Evolutionary conservation across 64 coral and sea anemone species (phyloP), one percentile per base, ranked within the genome.

Genomic region (Orbicella faveolata): DNA sequence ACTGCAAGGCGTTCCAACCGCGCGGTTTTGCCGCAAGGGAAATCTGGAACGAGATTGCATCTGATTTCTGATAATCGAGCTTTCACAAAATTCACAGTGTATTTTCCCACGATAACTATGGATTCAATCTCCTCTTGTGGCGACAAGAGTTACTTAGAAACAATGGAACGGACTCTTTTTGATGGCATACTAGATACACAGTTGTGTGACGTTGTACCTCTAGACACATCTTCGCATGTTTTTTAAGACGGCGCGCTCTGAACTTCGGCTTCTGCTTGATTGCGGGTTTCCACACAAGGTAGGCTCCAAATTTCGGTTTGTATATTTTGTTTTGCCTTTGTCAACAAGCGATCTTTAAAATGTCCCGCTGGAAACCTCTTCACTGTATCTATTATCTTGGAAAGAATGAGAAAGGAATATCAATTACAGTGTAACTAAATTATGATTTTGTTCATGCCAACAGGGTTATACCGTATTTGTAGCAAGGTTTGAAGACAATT

Each of bases 281-380:
- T 26, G 77, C 52, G 52, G 77, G 39, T 54, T 79, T n/a, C 52
- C 25, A 55, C 34, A 21, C 18, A 68, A 21, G 61, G 81, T 18
- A 68, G 18, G 81, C 8, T 20, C 64, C 72, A 39, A 26, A 52
- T 85, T 85, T 85, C 82, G 36, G 36, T 70, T 85, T 85, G 63
- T 72, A 20, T 73, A 52, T n/a, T 85, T 85, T 41, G 80, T 67
- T 37, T 83, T 81, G 59, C 57, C 19, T 36, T 83, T 83, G 61
- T 67, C 33, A 67, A 52, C 39, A n/a, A 85, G 63, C 52, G 82
- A 73, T 68, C 39, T 85, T 85, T 72, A 33, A 85, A 72, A 85
- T 85, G 37, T 85, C 64, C 23, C 20, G 63, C 82, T 85, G 66
- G 10, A 85, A 52, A 9, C 34, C 44, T 34, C 53, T 80, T 25